Evolutionary conservation across 64 coral and sea anemone species (phyloP).

Genomic region (Dendrophyllia cribrosa): DNA sequence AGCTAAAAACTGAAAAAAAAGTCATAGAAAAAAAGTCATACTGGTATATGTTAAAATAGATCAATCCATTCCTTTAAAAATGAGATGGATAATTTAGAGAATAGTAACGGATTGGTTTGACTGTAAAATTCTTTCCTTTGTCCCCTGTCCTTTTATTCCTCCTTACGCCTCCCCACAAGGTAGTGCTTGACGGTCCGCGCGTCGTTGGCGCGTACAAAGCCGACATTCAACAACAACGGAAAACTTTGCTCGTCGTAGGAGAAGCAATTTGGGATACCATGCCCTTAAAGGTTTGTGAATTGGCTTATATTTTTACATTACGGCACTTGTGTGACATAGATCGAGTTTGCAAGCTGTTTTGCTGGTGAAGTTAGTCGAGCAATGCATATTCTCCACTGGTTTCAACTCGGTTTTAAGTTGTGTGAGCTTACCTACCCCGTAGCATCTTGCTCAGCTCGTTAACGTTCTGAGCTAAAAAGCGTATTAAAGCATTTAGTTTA

Average conservation of each 20-base stretch:
- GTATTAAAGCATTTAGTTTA: too few relatives aligned
- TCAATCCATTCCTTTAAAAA: too few relatives aligned
- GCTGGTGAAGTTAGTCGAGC: not conserved
- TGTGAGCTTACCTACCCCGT: too few relatives aligned
- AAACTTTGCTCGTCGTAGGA: not conserved
- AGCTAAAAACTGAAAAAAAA: too few relatives aligned
- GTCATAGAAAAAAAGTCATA: too few relatives aligned
- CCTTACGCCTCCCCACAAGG: not conserved
- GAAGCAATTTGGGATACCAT: not conserved
- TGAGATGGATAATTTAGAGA: too few relatives aligned
- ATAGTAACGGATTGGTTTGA: too few relatives aligned
- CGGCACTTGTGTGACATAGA: not conserved
- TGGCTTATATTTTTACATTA: not conserved
- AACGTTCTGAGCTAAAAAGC: too few relatives aligned
- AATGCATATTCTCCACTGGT: too few relatives aligned
- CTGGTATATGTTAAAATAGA: too few relatives aligned
- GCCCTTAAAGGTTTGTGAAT: slow-evolving; percentile 31
- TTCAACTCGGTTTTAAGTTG: too few relatives aligned
- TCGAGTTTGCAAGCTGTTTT: not conserved
- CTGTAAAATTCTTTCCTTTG: not conserved
- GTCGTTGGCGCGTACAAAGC: slow-evolving; percentile 18
- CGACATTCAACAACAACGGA: slow-evolving; percentile 17
- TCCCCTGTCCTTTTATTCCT: not conserved
- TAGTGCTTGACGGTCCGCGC: not conserved
- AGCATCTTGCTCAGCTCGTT: too few relatives aligned